Evolutionary conservation across 1,140 invertebrate genomes (phyloP), one percentile per base, ranked within the genome.

Genomic region (Ceratina australensis): DNA sequence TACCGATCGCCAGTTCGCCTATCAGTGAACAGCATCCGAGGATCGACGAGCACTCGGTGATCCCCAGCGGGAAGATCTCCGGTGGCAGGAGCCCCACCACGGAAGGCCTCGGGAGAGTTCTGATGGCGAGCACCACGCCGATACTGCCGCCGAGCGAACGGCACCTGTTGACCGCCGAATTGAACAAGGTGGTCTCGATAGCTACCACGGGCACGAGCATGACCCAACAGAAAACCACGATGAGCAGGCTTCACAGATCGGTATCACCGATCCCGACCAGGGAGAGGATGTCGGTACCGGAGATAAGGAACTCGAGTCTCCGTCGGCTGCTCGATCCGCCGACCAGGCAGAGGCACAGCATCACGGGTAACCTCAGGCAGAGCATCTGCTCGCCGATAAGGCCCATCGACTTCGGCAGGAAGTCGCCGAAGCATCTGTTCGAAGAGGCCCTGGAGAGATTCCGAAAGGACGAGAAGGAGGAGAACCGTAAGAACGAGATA

Each of bases 1-100:
- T 92, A 0, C 90, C 91, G 0, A 91, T 92, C n/a, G 90, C 89
- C 1, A 91, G 90, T 69, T 92, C 90, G 0, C 90, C 91, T 1
- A 87, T 90, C 63, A 87, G 84, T 2, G 91, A 92, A 64, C 85
- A 79, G 26, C 87, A 88, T n/a, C 50, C 54, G 69, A 87, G 84
- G 49, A 64, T 60, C 20, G 78, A 86, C 0, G 80, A 85, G 4
- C 61, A 42, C 5, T 7, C 57, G 2, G 33, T 28, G 4, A 72
- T 65, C 73, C 0, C 28, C 73, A 2, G 66, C 50, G 8, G 42
- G 56, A 8, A 87, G 76, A 13, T 59, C 79, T 0, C 33, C 33
- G 33, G 33, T 10, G 33, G 33, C 33, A 89, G 86, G 22, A 84
- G 81, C 18, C 86, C 87, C 0, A 80, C 86, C 0, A 73, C 77